These are phyloP conservation scores for Leptarthrus brevirostris DNA, from an alignment of 2,888 invertebrate genomes.

Conservation along the genomic window DNA sequence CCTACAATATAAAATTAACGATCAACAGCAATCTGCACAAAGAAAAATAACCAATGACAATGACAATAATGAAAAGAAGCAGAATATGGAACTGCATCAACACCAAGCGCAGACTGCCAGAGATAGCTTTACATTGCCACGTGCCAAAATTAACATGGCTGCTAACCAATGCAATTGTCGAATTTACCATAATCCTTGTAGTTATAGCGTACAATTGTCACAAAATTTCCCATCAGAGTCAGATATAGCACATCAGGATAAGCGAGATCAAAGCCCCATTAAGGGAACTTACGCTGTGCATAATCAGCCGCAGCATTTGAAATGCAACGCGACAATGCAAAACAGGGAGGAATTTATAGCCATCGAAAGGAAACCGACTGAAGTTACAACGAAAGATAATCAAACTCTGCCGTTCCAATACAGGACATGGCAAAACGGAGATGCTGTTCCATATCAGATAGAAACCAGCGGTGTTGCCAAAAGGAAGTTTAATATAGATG, in stretches of 20 bases:
- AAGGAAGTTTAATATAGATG: neutral
- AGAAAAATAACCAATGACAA: conserved; percentile 44
- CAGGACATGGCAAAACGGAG: conserved; percentile 7
- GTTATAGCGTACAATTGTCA: neutral
- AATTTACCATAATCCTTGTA: neutral
- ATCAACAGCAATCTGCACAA: conserved; percentile 49
- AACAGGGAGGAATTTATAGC: too few species aligned
- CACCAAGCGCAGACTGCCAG: neutral
- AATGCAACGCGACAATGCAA: too few species aligned
- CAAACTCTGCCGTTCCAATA: conserved; percentile 49
- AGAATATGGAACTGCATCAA: conserved; percentile 30
- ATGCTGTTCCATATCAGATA: neutral
- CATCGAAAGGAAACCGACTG: neutral
- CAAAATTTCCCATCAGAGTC: conserved; percentile 2
- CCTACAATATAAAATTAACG: conserved; percentile 58
- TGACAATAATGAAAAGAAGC: conserved; percentile 54
- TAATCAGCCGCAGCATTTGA: neutral
- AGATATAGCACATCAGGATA: conserved; percentile 8
- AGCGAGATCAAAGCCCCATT: neutral
- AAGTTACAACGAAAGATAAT: conserved; percentile 41
- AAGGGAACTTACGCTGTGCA: neutral
- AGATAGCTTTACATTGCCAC: conserved; percentile 20
- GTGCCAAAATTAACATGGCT: neutral
- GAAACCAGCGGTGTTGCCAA: neutral
- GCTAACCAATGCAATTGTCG: conserved; percentile 9